Percentiles rank a stretch among this genome's conserved stretches.
Evolutionary conservation across 2,888 invertebrate species (phyloP).

Genomic region (Cepaea hortensis): DNA sequence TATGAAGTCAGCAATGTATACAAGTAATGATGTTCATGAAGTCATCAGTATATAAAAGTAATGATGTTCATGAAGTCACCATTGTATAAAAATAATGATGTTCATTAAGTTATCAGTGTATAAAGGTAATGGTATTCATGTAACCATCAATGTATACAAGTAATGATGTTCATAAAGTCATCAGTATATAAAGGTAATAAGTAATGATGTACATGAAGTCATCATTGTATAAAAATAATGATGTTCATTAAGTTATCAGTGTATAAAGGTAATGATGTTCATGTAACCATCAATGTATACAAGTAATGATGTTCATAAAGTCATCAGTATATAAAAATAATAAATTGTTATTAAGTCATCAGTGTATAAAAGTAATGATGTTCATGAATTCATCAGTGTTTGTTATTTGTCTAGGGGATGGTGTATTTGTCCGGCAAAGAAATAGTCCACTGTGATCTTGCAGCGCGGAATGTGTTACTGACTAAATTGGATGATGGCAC

Average conservation of each 20-base stretch:
- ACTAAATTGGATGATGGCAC: neutral
- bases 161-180: too few relatives aligned
- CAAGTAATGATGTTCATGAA: neutral
- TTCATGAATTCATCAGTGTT: neutral
- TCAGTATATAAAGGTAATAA: neutral
- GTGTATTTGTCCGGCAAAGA: slow-evolving; percentile 29
- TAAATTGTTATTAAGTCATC: neutral
- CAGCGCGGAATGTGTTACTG: slow-evolving; percentile 38
- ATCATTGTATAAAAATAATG: too few relatives aligned
- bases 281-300: too few relatives aligned
- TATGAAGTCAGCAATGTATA: neutral
- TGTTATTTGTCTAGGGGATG: slow-evolving; percentile 27
- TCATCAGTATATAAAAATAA: neutral
- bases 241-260: neutral
- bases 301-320: too few relatives aligned
- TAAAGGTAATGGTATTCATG: neutral
- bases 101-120: neutral
- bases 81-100: too few relatives aligned
- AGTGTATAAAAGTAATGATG: neutral
- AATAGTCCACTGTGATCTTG: slow-evolving; percentile 43
- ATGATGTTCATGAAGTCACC: too few relatives aligned
- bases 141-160: neutral
- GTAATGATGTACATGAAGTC: neutral
- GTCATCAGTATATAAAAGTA: neutral
- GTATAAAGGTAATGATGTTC: neutral